Percentiles rank a stretch among this genome's conserved stretches.
Conservation (phyloP, 2,888 invertebrate genomes). For the Eugnorisma glareosa region DNA sequence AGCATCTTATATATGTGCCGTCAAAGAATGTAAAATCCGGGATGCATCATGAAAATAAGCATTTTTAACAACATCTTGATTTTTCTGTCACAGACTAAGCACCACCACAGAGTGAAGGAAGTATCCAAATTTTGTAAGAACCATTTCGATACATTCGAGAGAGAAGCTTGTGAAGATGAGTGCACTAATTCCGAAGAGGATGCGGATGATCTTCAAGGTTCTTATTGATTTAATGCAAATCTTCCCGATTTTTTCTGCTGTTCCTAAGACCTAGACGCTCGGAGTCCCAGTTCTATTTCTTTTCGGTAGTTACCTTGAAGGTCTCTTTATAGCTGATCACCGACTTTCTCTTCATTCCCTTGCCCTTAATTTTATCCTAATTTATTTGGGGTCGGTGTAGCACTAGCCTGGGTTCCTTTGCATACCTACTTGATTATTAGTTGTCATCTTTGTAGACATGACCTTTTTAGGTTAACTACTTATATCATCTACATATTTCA, state of each 20-base stretch:
- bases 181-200: conserved; percentile 70
- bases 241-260: neutral
- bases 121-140: conserved; percentile 82
- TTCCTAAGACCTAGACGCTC: neutral
- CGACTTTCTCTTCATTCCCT: neutral
- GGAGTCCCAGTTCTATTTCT: neutral
- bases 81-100: conserved; percentile 70
- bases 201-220: conserved; percentile 59
- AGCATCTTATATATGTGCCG: no score
- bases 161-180: conserved; percentile 78
- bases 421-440: neutral
- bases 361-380: neutral
- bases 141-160: conserved; percentile 79
- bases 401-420: neutral
- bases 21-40: no score
- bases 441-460: neutral
- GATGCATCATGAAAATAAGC: no score
- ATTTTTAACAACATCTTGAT: neutral
- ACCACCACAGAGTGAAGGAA: conserved; percentile 73
- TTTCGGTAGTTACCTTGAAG: neutral
- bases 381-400: neutral
- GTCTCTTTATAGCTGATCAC: neutral
- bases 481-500: neutral
- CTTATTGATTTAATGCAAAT: no score
- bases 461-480: neutral